Conservation (phyloP, 1,140 invertebrate species). For the Drosophila nebulosa region DNA sequence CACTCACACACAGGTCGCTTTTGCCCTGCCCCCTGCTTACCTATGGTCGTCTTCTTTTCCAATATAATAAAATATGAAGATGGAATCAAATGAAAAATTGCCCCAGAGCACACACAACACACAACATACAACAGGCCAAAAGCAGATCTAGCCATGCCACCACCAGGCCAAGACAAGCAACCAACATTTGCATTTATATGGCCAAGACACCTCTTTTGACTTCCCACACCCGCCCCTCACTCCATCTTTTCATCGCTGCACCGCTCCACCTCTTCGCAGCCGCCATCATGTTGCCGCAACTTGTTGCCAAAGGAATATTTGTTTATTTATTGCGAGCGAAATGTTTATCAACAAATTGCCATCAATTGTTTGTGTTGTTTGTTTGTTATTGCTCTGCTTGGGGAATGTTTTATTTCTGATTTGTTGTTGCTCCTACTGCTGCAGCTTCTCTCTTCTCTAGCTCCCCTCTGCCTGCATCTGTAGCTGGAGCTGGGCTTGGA, state of each 20-base stretch:
- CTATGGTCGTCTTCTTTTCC: constrained; percentile 4
- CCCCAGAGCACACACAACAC: constrained; percentile 62
- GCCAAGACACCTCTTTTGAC: constrained; percentile 25
- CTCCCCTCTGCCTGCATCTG: neutral
- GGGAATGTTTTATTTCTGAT: constrained; percentile 1
- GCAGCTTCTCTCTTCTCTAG: neutral
- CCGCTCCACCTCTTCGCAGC: neutral
- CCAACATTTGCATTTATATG: constrained; percentile 76
- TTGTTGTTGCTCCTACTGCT: neutral
- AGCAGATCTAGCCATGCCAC: neutral
- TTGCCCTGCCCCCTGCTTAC: neutral
- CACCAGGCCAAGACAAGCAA: constrained; percentile 41
- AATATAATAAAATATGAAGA: constrained; percentile 79
- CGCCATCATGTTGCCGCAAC: constrained; percentile 47
- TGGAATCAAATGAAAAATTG: constrained; percentile 80
- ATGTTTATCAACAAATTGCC: constrained; percentile 81
- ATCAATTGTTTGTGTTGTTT: constrained; percentile 64
- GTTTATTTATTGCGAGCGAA: constrained; percentile 80
- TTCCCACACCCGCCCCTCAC: constrained; percentile 12
- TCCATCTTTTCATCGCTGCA: too few relatives aligned
- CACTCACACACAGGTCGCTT: neutral
- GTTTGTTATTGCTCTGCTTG: constrained; percentile 20
- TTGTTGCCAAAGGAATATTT: constrained; percentile 67
- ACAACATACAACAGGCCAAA: constrained; percentile 26
- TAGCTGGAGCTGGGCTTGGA: neutral